These are phyloP conservation scores for Hylaeus volcanicus DNA, from an alignment of 1,140 invertebrate species.

Conservation along the genomic window DNA sequence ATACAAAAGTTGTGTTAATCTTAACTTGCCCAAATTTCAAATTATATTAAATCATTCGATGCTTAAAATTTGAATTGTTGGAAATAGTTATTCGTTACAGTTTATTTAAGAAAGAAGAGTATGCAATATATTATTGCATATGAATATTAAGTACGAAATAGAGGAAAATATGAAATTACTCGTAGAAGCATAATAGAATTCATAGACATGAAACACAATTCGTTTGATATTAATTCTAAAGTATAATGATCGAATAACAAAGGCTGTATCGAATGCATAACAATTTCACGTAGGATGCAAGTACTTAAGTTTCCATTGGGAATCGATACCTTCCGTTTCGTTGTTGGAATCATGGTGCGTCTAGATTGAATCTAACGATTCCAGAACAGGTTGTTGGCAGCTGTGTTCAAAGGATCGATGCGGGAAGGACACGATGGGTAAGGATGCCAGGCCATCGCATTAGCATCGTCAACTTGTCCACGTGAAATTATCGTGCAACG, in stretches of 20 bases:
- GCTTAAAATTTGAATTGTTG: no score
- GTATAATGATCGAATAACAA: slow-evolving; percentile 5
- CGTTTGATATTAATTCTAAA: not conserved
- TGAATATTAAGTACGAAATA: not conserved
- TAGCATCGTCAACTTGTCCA: slow-evolving; percentile 41
- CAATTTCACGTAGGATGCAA: slow-evolving; percentile 1
- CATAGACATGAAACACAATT: not conserved
- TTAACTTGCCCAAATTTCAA: no score
- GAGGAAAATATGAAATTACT: not conserved
- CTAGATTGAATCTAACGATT: slow-evolving; percentile 34
- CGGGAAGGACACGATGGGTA: slow-evolving; percentile 14
- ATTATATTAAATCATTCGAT: no score
- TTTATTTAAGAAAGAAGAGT: no score
- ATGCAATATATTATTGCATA: not conserved
- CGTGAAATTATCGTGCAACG: slow-evolving; percentile 38
- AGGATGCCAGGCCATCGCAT: slow-evolving; percentile 32
- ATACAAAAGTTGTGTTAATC: no score
- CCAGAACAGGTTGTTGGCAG: slow-evolving; percentile 50
- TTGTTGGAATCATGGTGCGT: slow-evolving; percentile 22
- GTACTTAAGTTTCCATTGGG: slow-evolving; percentile 25
- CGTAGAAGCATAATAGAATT: not conserved
- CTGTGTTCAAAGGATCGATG: slow-evolving; percentile 37
- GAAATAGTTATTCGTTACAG: no score
- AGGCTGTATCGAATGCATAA: slow-evolving; percentile 1
- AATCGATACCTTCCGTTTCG: slow-evolving; percentile 29